Evolutionary conservation across 2,797 vertebrate genomes (phyloP).

Genomic region (Craterocephalus amniculus): DNA sequence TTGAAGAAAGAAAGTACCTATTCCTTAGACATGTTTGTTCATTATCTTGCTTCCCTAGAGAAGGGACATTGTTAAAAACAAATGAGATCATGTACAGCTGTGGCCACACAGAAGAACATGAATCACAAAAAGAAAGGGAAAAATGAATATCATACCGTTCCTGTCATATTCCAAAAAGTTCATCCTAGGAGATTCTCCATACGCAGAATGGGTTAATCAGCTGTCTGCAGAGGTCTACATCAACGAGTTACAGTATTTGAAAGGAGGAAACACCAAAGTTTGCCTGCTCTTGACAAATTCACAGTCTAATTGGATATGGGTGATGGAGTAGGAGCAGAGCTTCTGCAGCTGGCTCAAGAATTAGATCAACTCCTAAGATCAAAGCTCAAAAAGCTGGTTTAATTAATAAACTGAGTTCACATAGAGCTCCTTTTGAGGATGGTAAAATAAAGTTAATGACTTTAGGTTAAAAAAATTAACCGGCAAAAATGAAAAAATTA

Average conservation of each 20-base stretch:
- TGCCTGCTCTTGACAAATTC: conserved; percentile 66
- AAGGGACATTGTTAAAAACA: conserved; percentile 24
- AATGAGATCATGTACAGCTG: not conserved
- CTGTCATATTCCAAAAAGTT: conserved; percentile 41
- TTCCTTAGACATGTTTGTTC: conserved; percentile 12
- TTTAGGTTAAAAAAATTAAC: not conserved
- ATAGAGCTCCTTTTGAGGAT: conserved; percentile 34
- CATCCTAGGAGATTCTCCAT: conserved; percentile 53
- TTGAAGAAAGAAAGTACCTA: conserved; percentile 14
- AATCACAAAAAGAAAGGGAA: conserved; percentile 3
- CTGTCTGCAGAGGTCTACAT: conserved; percentile 69
- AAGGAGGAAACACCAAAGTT: conserved; percentile 55
- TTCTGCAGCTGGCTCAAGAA: conserved; percentile 57
- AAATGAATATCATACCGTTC: not conserved
- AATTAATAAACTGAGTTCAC: conserved; percentile 57
- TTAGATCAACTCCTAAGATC: conserved; percentile 56
- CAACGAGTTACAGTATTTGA: conserved; percentile 53
- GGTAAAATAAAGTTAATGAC: conserved; percentile 32
- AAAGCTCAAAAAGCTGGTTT: conserved; percentile 65
- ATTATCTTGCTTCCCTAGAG: conserved; percentile 2
- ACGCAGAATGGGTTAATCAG: conserved; percentile 72
- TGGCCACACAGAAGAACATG: conserved; percentile 18
- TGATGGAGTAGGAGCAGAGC: conserved; percentile 63
- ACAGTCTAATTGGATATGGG: conserved; percentile 77
- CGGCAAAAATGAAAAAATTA: not conserved